Conservation (phyloP, 2,797 vertebrate genomes). For the Petrocephalus sullivani region DNA sequence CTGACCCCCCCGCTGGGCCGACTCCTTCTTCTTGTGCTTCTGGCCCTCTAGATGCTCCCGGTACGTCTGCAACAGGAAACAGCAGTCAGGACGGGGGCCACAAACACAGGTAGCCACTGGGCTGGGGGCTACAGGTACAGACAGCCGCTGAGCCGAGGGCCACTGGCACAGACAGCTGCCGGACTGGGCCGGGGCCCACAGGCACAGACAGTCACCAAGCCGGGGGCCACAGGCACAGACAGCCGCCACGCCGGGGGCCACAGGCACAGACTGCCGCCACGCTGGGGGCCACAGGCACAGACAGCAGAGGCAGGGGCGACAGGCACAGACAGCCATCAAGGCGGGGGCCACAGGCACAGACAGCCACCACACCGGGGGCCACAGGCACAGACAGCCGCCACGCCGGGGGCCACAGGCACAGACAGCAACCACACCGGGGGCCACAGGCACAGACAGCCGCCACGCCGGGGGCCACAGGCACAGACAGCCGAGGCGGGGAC, state of each 20-base stretch:
- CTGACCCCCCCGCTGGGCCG: conserved; percentile 61
- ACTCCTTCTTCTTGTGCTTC: conserved; percentile 78
- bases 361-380: not conserved
- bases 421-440: not conserved
- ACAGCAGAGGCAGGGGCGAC: not conserved
- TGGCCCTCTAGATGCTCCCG: conserved; percentile 74
- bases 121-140: not conserved
- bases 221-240: not conserved
- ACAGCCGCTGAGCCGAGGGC: conserved; percentile 62
- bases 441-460: not conserved
- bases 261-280: too few relatives aligned
- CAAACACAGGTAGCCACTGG: not conserved
- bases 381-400: not conserved
- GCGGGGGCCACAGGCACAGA: not conserved
- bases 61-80: conserved; percentile 57
- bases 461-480: not conserved
- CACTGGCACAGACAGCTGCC: conserved; percentile 25
- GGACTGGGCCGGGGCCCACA: not conserved
- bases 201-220: too few relatives aligned
- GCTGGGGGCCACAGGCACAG: not conserved
- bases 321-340: not conserved
- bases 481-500: not conserved
- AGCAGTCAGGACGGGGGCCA: not conserved
- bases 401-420: not conserved
- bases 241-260: not conserved